Base-by-base conservation (phyloP, 2,888 invertebrate species). In the Nipponacmea schrenckii region DNA sequence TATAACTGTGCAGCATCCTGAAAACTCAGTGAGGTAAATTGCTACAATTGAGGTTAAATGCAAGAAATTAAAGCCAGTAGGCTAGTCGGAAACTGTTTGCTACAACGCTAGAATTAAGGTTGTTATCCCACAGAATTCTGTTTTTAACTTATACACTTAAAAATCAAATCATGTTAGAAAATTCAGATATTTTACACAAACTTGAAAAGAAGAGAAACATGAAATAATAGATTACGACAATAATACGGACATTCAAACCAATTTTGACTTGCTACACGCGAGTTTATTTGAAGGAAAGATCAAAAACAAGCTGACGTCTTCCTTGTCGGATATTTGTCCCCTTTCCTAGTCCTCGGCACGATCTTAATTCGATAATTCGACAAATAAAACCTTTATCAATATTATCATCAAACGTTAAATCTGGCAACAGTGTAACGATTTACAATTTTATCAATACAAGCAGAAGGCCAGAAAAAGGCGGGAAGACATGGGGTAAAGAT, bases 311-410 rank as follows among this genome's bases (percentile, higher is more conserved):
- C 24, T 10, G 24, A 8, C 2, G 24, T 56, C 56, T 56, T 20
- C 20, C 56, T 24, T 56, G 56, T 56, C 24, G 24, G 56, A 10
- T 56, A 56, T 56, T 56, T 56, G 56, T 56, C 20, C 56, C 56
- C 20, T 24, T 24, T 24, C 14, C 24, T 24, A 24, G 20, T 24
- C 56, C 14, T 24, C 20, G 24, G 56, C 56, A 56, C 56, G 56
- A 14, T 24, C 56, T 56, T 1, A 12, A 56, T 56, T 56, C 56
- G 56, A 56, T 56, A 56, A 24, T 56, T 56, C 24, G 56, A 24
- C 56, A 56, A 56, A 56, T 56, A 24, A 24, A 56, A 56, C 56
- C 20, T 56, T 24, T 56, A 56, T 56, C 56, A 56, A 56, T 56
- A 56, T 24, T 14, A n/a, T 56, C 20, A 56, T 56, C 56, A 56